Percentiles rank a stretch among this genome's conserved stretches.
Conservation (phyloP, 2,797 vertebrate species). For the Anolis apletophallus region DNA sequence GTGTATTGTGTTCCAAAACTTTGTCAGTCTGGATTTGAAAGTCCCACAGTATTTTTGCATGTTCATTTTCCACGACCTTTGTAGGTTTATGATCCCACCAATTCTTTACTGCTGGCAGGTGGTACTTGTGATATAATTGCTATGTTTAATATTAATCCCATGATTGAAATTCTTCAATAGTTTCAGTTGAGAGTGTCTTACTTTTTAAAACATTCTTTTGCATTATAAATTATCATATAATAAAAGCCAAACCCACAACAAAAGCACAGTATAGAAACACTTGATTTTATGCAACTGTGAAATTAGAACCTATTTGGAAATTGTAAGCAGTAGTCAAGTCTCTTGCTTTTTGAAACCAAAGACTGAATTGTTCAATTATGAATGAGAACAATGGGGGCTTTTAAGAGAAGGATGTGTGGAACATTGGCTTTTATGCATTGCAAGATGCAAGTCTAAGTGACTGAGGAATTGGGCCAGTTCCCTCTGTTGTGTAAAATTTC, state of each 20-base stretch:
- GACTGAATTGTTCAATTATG: conserved; percentile 60
- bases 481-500: conserved; percentile 48
- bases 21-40: too few species aligned
- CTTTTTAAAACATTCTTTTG: background rate
- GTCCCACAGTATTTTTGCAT: too few species aligned
- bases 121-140: background rate
- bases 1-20: too few species aligned
- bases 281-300: conserved; percentile 26
- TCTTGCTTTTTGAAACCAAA: conserved; percentile 55
- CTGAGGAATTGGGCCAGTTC: conserved; percentile 53
- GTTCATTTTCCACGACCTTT: too few species aligned
- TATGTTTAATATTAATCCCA: background rate
- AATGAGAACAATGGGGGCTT: conserved; percentile 74
- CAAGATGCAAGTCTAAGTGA: conserved; percentile 64
- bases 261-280: background rate
- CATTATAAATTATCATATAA: background rate
- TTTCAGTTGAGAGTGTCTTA: background rate
- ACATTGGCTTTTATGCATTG: conserved; percentile 67
- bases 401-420: conserved; percentile 61
- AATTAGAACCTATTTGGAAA: conserved; percentile 60
- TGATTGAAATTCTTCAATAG: background rate
- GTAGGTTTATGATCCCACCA: too few species aligned
- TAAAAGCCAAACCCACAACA: conserved; percentile 30
- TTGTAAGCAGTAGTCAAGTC: conserved; percentile 50
- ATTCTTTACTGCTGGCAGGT: too few species aligned